phyloP scores from a whole-genome alignment of 2,797 vertebrate species.

The Schizothorax lantsangensis region DNA sequence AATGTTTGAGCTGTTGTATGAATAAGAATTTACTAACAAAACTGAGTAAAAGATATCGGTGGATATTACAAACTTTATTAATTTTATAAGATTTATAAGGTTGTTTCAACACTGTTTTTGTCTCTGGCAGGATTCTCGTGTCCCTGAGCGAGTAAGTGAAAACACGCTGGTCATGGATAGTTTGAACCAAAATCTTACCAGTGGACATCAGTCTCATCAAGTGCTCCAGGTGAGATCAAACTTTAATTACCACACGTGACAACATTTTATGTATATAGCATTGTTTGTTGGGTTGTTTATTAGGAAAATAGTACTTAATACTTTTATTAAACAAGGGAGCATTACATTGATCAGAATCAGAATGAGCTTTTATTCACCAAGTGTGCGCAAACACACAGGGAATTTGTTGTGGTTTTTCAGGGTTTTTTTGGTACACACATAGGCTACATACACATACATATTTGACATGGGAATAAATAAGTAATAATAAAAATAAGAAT shows the following conservation, averaged over 20 bases:
- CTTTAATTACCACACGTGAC: neutral
- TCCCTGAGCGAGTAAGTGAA: slow-evolving; percentile 67
- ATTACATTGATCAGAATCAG: neutral
- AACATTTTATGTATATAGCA: neutral
- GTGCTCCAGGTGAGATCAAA: slow-evolving; percentile 84
- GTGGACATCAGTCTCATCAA: slow-evolving; percentile 75
- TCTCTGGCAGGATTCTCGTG: slow-evolving; percentile 75
- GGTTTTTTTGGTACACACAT: neutral
- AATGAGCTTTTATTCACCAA: too few species aligned
- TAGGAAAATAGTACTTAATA: neutral
- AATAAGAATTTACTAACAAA: neutral
- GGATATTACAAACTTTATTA: neutral
- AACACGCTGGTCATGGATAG: slow-evolving; percentile 81
- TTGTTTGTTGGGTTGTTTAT: neutral
- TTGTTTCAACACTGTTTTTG: slow-evolving; percentile 32
- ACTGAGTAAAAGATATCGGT: neutral
- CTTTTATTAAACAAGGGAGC: neutral
- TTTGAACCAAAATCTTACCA: slow-evolving; percentile 73
- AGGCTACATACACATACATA: neutral
- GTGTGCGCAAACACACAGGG: too few species aligned
- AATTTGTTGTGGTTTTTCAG: neutral
- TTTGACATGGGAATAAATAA: neutral
- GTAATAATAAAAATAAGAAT: neutral
- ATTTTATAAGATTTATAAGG: neutral
- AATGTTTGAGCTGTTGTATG: neutral